A percentile compares a stretch with the other conserved stretches of the same genome.
Conservation (phyloP, 2,888 invertebrate genomes). For the Apocheima hispidaria region DNA sequence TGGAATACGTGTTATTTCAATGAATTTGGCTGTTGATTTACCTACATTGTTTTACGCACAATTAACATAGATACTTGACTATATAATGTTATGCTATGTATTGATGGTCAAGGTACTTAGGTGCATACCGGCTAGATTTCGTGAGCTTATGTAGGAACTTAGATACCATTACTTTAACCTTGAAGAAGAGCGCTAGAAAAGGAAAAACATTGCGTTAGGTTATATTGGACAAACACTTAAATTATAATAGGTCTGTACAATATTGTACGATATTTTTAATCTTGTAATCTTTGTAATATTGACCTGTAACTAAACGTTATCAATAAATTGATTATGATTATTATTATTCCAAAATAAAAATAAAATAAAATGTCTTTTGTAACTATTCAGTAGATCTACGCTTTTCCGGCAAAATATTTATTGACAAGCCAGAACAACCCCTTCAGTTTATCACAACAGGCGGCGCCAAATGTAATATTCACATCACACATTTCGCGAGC, state of each 20-base stretch:
- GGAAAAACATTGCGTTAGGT: no score
- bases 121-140: no score
- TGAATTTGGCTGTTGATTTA: slow-evolving; percentile 3
- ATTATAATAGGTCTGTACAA: no score
- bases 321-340: not conserved
- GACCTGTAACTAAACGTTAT: no score
- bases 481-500: slow-evolving; percentile 70
- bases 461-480: slow-evolving; percentile 71
- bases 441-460: slow-evolving; percentile 52
- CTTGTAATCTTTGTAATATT: no score
- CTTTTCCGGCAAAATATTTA: slow-evolving; percentile 40
- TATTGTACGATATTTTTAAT: no score
- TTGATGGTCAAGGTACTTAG: no score
- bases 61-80: not conserved
- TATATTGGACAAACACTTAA: no score
- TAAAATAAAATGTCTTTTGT: not conserved
- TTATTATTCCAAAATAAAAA: not conserved
- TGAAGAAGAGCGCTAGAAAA: no score
- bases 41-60: not conserved
- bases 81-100: not conserved
- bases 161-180: no score
- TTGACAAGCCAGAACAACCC: slow-evolving; percentile 51
- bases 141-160: no score
- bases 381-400: slow-evolving; percentile 15
- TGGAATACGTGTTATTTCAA: slow-evolving; percentile 20